phyloP scores from a whole-genome alignment of 35 echinoderm and acorn worm species.

The Eucidaris tribuloides region DNA sequence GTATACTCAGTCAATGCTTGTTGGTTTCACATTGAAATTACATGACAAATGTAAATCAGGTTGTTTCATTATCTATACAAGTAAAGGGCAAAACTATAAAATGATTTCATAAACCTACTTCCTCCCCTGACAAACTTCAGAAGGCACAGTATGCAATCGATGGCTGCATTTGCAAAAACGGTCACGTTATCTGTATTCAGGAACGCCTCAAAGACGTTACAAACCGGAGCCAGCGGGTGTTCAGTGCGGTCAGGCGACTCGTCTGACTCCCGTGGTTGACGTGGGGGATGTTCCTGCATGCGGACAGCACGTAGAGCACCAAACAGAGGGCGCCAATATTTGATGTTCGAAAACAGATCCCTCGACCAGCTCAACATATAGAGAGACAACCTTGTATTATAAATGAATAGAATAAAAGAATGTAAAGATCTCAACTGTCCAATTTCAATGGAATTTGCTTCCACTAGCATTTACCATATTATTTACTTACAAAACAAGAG shows the following conservation, averaged over 20 bases:
- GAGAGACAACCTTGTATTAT: slow-evolving; percentile 97
- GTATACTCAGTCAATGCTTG: no score
- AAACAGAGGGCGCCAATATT: slow-evolving; percentile 97
- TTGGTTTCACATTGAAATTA: no score
- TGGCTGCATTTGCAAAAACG: slow-evolving; percentile 98
- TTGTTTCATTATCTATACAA: no score
- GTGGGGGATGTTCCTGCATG: slow-evolving; percentile 43
- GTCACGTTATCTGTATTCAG: slow-evolving; percentile 96
- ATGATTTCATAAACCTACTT: slow-evolving; percentile 80
- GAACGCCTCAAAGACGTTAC: slow-evolving; percentile 96
- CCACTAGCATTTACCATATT: no score
- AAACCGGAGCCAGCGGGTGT: slow-evolving; percentile 85
- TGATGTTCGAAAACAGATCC: slow-evolving; percentile 84
- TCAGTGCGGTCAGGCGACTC: slow-evolving; percentile 63
- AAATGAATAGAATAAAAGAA: no score
- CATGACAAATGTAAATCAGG: no score
- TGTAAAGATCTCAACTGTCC: no score
- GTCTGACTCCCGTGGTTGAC: not conserved
- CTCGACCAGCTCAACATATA: slow-evolving; percentile 83
- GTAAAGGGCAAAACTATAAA: no score
- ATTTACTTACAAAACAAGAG: no score
- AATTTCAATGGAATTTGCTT: no score
- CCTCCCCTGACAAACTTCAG: slow-evolving; percentile 90
- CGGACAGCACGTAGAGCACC: slow-evolving; percentile 86
- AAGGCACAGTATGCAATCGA: slow-evolving; percentile 97